Evolutionary conservation across 2,888 invertebrate species (phyloP), one percentile per base, ranked within the genome.

Genomic region (Drosophila ustulata): DNA sequence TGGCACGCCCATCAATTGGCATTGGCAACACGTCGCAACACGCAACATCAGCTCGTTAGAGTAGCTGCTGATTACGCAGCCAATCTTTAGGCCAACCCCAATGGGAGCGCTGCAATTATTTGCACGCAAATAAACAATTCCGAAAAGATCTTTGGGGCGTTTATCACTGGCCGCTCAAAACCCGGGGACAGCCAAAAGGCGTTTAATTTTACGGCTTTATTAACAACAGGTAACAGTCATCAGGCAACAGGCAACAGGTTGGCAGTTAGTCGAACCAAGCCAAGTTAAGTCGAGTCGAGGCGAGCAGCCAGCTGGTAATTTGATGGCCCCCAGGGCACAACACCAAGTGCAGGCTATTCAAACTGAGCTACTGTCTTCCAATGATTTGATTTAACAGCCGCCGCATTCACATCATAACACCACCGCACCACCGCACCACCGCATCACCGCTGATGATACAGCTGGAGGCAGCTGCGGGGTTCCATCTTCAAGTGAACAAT

Each of bases 181-280:
- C 30, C 47, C 46, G 50, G 61, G 55, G 65, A 55, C 46, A 68
- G 65, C 51, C 88, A 70, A 75, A 77, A 73, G 88, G 78, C 88
- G 79, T 88, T 85, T 88, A 85, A 80, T 88, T 88, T 86, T 85
- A 85, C 81, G 81, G 81, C 85, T 85, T 85, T 88, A 85, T 85
- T 85, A 85, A 73, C 73, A 68, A 66, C 71, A 61, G 68, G 26
- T 49, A 70, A 39, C 49, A 26, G 43, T 4, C 41, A 67, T 34
- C 58, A 37, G 37, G n/a, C 43, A 50, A 43, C 56, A 51, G 26
- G 13, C 45, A 61, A 11, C 55, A 50, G 62, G 30, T 43, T 52
- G 67, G 37, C 71, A 66, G 56, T 56, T 34, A 49, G 41, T 28
- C 26, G 25, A 61, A 30, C 39, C 39, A 18, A 26, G 45, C 23